phyloP scores from a whole-genome alignment of 2,797 vertebrate species.

The Acomys russatus region DNA sequence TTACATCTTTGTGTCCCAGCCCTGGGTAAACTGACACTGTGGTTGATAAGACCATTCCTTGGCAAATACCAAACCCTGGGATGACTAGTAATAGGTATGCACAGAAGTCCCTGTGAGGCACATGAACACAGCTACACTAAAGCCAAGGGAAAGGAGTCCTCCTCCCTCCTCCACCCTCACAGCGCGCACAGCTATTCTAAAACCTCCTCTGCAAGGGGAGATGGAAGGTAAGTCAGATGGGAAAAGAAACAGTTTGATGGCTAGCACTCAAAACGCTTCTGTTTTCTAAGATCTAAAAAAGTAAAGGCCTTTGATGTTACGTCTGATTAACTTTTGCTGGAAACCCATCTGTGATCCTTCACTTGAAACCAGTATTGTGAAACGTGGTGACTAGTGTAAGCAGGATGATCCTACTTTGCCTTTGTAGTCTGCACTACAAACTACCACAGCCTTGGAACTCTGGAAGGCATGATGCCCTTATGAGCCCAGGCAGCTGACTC shows the following conservation, averaged over 20 bases:
- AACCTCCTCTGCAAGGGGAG: neutral
- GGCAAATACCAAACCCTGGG: neutral
- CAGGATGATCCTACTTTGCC: neutral
- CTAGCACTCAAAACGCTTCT: neutral
- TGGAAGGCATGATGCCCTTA: neutral
- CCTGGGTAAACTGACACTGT: neutral
- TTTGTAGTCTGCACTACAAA: neutral
- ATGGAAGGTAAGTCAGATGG: neutral
- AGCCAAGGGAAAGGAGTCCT: neutral
- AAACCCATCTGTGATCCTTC: neutral
- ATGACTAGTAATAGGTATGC: neutral
- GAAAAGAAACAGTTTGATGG: neutral
- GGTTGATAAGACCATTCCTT: neutral
- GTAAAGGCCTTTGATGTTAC: neutral
- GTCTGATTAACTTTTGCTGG: neutral
- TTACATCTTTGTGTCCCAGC: neutral
- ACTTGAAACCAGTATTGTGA: neutral
- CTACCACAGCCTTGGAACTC: neutral
- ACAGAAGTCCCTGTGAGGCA: neutral
- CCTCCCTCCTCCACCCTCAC: neutral
- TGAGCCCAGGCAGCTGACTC: neutral
- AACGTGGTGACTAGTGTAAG: neutral
- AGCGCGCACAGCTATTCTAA: neutral
- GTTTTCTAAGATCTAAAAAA: constrained; percentile 29
- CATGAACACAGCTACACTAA: neutral